Percentiles rank a stretch among this genome's conserved stretches.
Evolutionary conservation across 2,797 vertebrate species (phyloP).

Genomic region (Tinamus major): DNA sequence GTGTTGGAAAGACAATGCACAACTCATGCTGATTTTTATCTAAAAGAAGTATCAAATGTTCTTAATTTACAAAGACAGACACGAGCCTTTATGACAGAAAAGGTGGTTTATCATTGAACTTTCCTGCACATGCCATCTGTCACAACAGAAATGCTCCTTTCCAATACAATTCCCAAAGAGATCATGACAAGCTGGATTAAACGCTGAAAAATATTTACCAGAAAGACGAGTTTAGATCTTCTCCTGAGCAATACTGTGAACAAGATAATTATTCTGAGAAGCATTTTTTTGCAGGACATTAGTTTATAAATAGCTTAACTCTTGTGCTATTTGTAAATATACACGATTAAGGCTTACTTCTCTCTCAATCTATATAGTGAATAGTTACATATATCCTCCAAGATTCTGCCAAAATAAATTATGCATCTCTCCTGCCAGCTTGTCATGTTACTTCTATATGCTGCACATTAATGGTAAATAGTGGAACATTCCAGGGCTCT

Average conservation of each 20-base stretch:
- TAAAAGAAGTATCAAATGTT: background rate
- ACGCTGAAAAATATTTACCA: background rate
- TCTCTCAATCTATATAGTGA: background rate
- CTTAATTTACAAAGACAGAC: background rate
- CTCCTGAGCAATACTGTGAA: background rate
- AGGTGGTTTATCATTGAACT: background rate
- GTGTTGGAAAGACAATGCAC: background rate
- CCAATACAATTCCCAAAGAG: background rate
- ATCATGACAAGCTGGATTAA: background rate
- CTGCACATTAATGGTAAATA: background rate
- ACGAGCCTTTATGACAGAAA: background rate
- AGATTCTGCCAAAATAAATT: background rate
- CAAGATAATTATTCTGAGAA: background rate
- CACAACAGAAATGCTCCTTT: background rate
- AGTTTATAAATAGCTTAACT: background rate
- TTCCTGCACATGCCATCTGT: background rate
- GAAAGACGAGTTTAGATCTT: background rate
- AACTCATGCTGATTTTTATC: background rate
- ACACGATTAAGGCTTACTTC: background rate
- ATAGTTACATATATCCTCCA: background rate
- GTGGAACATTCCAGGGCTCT: background rate
- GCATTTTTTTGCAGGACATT: background rate
- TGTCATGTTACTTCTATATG: background rate
- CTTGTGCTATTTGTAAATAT: background rate
- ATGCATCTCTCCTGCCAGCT: background rate